Base-by-base conservation (phyloP, 2,888 invertebrate genomes). In the Venusia cambrica region DNA sequence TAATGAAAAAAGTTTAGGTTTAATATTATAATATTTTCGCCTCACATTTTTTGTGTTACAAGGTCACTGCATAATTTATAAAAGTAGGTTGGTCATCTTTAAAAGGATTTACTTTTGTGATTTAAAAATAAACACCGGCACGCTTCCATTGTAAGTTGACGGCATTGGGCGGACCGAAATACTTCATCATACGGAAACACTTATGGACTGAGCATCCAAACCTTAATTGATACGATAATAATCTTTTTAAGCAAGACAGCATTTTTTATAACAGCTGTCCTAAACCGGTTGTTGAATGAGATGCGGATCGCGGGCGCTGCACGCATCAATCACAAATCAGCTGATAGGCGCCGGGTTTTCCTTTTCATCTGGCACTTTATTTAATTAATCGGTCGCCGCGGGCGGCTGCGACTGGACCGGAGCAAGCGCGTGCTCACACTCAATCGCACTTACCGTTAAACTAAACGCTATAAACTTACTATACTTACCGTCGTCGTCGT, bases 321-420 rank as follows among this genome's bases (percentile, higher is more conserved):
- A 60, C 61, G 62, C 71, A 79, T 79, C 78, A 73, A 76, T 78
- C 76, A 72, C 62, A 57, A 62, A 80, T 78, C 83, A 85, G 83
- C 84, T 83, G 84, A 78, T 80, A 71, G 73, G 48, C 51, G 54
- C 51, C 61, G 62, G 62, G 64, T 68, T 77, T 79, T 76, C 76
- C 75, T 75, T 78, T 80, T 81, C 80, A 77, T 78, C 78, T 73
- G 69, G 66, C 71, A 70, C 67, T 76, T 73, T 54, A 71, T 73
- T 71, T 74, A 80, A 84, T 83, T 79, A 84, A 81, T 78, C 61
- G 67, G 51, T 57, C 66, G 67, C 80, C 64, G 65, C 75, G 61
- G 75, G 76, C 67, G 69, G 57, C 54, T 38, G 11, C 34, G 44
- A 43, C 29, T 14, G 42, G 43, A 33, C 47, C 37, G 45, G 28